Evolutionary conservation across 92 coral and sea anemone species (phyloP), one percentile per base, ranked within the genome.

Genomic region (Heteractis magnifica): DNA sequence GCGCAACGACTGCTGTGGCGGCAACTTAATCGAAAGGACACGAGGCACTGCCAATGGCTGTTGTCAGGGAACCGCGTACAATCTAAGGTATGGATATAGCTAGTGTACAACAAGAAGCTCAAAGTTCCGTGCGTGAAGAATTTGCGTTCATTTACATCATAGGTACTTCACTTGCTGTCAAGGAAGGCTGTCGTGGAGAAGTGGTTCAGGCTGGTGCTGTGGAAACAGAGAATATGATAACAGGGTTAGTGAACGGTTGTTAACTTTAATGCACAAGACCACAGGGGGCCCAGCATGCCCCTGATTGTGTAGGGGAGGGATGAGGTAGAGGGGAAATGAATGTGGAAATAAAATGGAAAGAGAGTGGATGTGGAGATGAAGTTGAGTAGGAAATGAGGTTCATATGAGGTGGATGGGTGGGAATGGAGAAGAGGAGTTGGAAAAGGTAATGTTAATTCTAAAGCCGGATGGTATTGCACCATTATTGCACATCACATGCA

Each of bases 141-240:
- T 10, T 58, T 56, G 11, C 4, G 4, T 12, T 58, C 16, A 11
- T 55, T 62, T 65, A 34, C 44, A 34, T 34, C 44, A 2, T 19
- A 81, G 84, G 53, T 50, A 84, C 52, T 77, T 84, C 50, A 76
- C 81, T 50, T 84, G 87, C 75, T 84, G 87, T 21, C 87, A 84
- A 65, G 82, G 80, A 51, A 56, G 20, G 49, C 60, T 84, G 23
- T 44, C 75, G 19, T 77, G 87, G 87, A 84, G 56, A 60, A 58
- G 56, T 15, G 81, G 80, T 7, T 48, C 87, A 19, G 87, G 87
- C 10, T 84, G 81, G 81, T 84, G 87, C 65, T 84, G 87, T 15
- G 81, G 87, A 15, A 51, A 64, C 21, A 50, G 62, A 51, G 81
- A 75, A 19, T 84, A 56, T 58, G 87, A 84, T 77, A 78, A 72